A percentile compares a stretch with the other conserved stretches of the same genome.
These are phyloP conservation scores for Cydia strobilella DNA, from an alignment of 1,140 invertebrate species.

Conservation along the genomic window DNA sequence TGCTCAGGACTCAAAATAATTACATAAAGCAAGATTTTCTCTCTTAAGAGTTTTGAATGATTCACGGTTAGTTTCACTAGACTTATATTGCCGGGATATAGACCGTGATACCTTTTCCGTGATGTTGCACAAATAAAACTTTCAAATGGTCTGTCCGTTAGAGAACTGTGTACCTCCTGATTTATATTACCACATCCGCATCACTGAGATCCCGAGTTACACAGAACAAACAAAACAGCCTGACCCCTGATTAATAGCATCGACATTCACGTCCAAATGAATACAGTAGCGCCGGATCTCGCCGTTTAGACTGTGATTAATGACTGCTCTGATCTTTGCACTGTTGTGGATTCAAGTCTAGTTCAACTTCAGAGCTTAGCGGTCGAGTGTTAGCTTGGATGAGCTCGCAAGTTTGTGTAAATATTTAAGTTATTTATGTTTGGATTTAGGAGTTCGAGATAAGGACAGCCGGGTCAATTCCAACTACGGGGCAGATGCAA, in stretches of 20 bases:
- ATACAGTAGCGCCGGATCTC: slow-evolving; percentile 23
- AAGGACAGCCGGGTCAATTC: too few relatives aligned
- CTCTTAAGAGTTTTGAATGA: too few relatives aligned
- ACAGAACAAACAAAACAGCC: slow-evolving; percentile 35
- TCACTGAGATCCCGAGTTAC: neutral
- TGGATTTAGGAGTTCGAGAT: too few relatives aligned
- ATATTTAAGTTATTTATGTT: slow-evolving; percentile 10
- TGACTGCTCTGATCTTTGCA: slow-evolving; percentile 28
- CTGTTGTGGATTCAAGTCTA: slow-evolving; percentile 13
- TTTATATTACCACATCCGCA: slow-evolving; percentile 24
- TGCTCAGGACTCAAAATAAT: too few relatives aligned
- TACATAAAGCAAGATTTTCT: too few relatives aligned
- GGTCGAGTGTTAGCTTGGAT: slow-evolving; percentile 9
- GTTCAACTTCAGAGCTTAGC: slow-evolving; percentile 18
- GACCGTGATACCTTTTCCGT: too few relatives aligned
- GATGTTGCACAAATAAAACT: too few relatives aligned
- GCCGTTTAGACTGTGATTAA: slow-evolving; percentile 25
- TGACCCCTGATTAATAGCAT: slow-evolving; percentile 37
- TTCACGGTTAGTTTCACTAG: too few relatives aligned
- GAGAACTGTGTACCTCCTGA: too few relatives aligned
- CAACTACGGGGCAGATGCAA: too few relatives aligned
- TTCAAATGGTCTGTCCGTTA: too few relatives aligned
- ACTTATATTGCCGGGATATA: too few relatives aligned
- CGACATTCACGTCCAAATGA: slow-evolving; percentile 36
- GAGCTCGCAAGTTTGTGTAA: neutral